Base-by-base conservation (phyloP, 2,888 invertebrate species). In the Liopterus haemorrhoidalis region DNA sequence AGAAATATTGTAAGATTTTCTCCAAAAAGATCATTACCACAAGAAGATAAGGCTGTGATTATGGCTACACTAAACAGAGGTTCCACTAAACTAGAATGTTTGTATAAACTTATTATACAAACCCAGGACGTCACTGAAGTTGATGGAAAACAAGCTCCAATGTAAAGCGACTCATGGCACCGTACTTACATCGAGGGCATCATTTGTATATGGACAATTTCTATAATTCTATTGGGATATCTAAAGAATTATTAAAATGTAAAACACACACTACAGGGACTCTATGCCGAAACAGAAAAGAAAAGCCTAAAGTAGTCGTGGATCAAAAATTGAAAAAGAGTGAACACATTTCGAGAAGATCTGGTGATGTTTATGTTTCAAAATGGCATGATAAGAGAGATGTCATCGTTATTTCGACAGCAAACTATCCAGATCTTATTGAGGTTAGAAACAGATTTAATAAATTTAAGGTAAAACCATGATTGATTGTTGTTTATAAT, bases 171-270 rank as follows among this genome's bases (percentile, higher is more conserved):
- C 46, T 59, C 24, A 54, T 57, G 53, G 11, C 52, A 32, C 54
- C 57, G 8, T 59, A 57, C 43, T 42, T 59, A 12, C 43, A 55
- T 37, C 54, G 56, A 43, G 59, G 59, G 12, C 56, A 58, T 48
- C 44, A 56, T 36, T 27, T 62, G 11, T 58, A 44, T 42, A 59
- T 58, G 57, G 57, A 60, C 27, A 56, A 56, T 42, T 55, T 47
- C 48, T 55, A 57, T 46, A 57, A 54, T 27, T 50, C 49, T 46
- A 25, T 51, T 5, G 5, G 36, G 2, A 22, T 55, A 9, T 40
- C 50, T 2, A 43, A 54, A 24, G 50, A 50, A 42, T 38, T 54
- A 33, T 35, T 56, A 12, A 20, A 24, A 4, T 33, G 42, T 14
- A 49, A 49, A 39, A 57, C 54, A 2, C 52, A 57, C 27, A 24